Evolutionary conservation across 2,113 vertebrate species (phyloP), one percentile per base, ranked within the genome.

Genomic region (Recurvirostra avosetta): DNA sequence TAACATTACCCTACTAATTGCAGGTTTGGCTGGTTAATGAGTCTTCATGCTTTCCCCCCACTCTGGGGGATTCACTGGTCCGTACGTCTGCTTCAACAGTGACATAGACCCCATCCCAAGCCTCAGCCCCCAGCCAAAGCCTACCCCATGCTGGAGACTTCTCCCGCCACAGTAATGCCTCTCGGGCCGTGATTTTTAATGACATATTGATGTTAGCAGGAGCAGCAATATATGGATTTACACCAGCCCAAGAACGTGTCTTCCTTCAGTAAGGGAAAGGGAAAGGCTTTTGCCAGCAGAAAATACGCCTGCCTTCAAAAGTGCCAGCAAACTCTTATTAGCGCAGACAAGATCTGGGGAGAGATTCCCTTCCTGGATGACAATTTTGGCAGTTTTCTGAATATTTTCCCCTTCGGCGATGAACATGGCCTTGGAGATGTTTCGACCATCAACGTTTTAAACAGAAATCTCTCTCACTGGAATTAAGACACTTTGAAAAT

Each of bases 301-400:
- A 76, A 81, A 76, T 43, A 45, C 0, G 0, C 52, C 45, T 91
- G 71, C 70, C 40, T 61, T 89, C 58, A 85, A 40, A 95, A 76
- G 53, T 85, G 89, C 83, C 89, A 94, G 87, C 67, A 86, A 82
- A 88, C 63, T 91, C 97, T 96, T 94, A 91, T 85, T 93, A 96
- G 91, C 47, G 67, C 34, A 74, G 93, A 85, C 50, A 82, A 79
- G 67, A 79, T 79, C 62, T 74, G 61, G 81, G 75, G 55, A 88
- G 70, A 89, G 26, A 17, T 92, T 95, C 77, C 86, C 70, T 95
- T 63, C 38, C 53, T 50, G 53, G 36, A 47, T 94, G 92, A 97
- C 43, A 82, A 85, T 94, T 95, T 76, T 96, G 91, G 94, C 96
- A 91, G 74, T 77, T 95, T 73, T 91, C 49, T 59, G 94, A 70